Conservation (phyloP, 2,888 invertebrate genomes). For the Desoria tigrina region DNA sequence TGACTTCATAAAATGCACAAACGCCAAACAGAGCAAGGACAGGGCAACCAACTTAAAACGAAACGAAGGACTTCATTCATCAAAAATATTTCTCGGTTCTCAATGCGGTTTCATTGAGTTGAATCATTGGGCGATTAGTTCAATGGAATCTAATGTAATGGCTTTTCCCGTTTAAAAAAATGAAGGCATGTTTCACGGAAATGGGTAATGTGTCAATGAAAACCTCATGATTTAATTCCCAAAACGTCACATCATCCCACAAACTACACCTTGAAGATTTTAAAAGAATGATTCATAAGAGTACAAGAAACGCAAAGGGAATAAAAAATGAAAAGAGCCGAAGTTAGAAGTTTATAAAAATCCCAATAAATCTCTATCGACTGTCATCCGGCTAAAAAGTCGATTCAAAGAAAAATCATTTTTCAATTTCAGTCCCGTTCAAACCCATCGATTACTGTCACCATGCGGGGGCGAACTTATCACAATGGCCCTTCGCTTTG, state of each 20-base stretch:
- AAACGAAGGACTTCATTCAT: constrained; percentile 36
- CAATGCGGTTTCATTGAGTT: constrained; percentile 29
- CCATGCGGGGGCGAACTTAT: constrained; percentile 49
- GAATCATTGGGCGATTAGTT: background rate
- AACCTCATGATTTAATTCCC: background rate
- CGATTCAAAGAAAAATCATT: constrained; percentile 39
- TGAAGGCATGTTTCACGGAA: constrained; percentile 4
- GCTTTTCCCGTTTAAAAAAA: background rate
- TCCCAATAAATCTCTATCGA: constrained; percentile 39
- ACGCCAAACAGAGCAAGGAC: background rate
- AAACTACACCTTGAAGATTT: constrained; percentile 47
- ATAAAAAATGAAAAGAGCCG: constrained; percentile 27
- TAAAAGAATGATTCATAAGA: constrained; percentile 21
- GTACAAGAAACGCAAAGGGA: constrained; percentile 19
- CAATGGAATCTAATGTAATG: background rate
- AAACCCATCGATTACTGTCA: constrained; percentile 54
- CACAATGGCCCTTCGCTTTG: constrained; percentile 21
- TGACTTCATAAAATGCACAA: constrained; percentile 29
- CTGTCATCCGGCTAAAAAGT: constrained; percentile 22
- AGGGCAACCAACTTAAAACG: background rate
- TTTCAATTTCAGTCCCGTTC: constrained; percentile 43
- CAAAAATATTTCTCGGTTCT: constrained; percentile 45
- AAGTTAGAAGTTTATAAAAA: constrained; percentile 24
- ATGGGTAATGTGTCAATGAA: background rate
- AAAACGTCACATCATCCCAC: too few species aligned